phyloP scores from a whole-genome alignment of 2,888 invertebrate genomes.

The Spodoptera exigua region DNA sequence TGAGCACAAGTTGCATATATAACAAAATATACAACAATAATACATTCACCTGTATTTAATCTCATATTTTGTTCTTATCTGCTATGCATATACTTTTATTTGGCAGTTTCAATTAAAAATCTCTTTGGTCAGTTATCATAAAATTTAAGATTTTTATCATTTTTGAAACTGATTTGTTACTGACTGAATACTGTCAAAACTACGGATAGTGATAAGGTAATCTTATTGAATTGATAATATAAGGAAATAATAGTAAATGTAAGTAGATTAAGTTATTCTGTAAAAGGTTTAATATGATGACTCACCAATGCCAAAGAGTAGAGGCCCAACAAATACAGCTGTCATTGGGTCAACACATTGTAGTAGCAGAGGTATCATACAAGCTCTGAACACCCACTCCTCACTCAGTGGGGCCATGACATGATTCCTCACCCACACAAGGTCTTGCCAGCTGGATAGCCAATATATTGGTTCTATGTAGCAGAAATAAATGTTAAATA shows the following conservation, averaged over 20 bases:
- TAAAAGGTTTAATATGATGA: neutral
- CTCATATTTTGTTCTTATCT: too few species aligned
- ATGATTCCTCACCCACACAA: conserved; percentile 96
- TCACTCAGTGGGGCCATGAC: conserved; percentile 97
- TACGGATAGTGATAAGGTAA: conserved; percentile 3
- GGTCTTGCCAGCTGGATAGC: conserved; percentile 92
- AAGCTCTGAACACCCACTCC: conserved; percentile 98
- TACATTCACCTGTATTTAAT: too few species aligned
- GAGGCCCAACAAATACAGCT: conserved; percentile 95
- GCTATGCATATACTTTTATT: neutral
- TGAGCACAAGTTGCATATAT: too few species aligned
- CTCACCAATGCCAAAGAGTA: conserved; percentile 97
- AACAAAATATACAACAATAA: too few species aligned
- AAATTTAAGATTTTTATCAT: neutral
- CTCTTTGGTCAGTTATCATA: neutral
- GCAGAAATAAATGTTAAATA: too few species aligned
- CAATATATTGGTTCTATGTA: conserved; percentile 89
- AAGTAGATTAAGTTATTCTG: neutral
- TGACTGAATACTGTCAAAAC: neutral
- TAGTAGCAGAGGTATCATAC: conserved; percentile 97
- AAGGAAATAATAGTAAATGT: neutral
- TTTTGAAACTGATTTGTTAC: conserved; percentile 1
- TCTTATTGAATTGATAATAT: neutral
- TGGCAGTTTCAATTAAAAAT: conserved; percentile 1
- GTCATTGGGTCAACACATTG: conserved; percentile 93